phyloP scores from a whole-genome alignment of 1,140 invertebrate species.

The Drosophila arawakana region DNA sequence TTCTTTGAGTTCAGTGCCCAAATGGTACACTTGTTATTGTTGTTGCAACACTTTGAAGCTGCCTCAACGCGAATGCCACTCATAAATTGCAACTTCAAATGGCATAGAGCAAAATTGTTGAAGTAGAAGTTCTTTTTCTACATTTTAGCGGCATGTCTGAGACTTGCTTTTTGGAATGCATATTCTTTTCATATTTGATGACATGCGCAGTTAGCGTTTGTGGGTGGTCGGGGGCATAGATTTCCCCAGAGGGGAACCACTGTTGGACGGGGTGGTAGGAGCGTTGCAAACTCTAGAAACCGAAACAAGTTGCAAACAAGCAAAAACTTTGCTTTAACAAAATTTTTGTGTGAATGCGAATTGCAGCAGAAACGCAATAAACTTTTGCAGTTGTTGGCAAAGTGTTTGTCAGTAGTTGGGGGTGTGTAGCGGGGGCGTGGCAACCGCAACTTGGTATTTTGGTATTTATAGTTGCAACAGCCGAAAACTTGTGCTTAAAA shows the following conservation, averaged over 20 bases:
- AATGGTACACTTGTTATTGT: neutral
- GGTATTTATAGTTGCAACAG: constrained; percentile 54
- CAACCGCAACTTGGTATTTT: constrained; percentile 61
- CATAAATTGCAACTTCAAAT: constrained; percentile 52
- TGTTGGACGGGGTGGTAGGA: neutral
- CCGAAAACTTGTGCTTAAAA: constrained; percentile 38
- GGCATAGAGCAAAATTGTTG: constrained; percentile 38
- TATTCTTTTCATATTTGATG: constrained; percentile 55
- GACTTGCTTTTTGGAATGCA: constrained; percentile 38
- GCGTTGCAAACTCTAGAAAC: constrained; percentile 12
- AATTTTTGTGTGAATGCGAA: constrained; percentile 40
- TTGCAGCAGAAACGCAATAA: constrained; percentile 53
- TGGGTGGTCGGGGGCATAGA: neutral
- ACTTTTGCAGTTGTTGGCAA: constrained; percentile 36
- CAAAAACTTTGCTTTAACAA: constrained; percentile 57
- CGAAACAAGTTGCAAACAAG: constrained; percentile 79
- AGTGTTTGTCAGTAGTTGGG: neutral
- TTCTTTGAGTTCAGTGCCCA: neutral
- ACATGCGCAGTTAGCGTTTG: constrained; percentile 22
- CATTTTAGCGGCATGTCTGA: constrained; percentile 22
- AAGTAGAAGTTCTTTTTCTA: constrained; percentile 16
- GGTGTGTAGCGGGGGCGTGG: neutral
- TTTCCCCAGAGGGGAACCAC: neutral
- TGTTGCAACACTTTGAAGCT: constrained; percentile 6
- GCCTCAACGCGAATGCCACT: constrained; percentile 29